Evolutionary conservation across 2,797 vertebrate genomes (phyloP).

Genomic region (Dallia pectoralis): DNA sequence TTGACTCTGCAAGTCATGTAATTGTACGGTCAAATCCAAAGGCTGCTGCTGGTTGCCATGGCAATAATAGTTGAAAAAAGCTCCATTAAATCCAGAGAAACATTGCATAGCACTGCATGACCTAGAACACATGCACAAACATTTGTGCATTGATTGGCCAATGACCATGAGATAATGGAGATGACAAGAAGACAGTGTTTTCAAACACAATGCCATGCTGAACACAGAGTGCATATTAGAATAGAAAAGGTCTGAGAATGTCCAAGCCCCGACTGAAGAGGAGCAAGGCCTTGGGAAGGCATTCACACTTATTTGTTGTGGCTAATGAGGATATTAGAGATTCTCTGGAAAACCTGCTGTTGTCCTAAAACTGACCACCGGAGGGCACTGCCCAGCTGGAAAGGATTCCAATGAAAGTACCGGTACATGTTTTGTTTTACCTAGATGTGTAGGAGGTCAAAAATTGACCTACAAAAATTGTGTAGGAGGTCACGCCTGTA

Average conservation of each 20-base stretch:
- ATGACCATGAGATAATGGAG: slow-evolving; percentile 50
- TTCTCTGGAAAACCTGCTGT: neutral
- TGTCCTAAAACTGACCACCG: neutral
- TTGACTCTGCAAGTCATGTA: neutral
- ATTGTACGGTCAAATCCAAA: slow-evolving; percentile 41
- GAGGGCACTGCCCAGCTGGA: neutral
- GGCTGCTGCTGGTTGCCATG: slow-evolving; percentile 51
- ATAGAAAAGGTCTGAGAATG: neutral
- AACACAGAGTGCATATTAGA: slow-evolving; percentile 36
- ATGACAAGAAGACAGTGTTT: slow-evolving; percentile 61
- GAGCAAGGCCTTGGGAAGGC: neutral
- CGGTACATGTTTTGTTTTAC: neutral
- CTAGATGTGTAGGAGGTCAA: neutral
- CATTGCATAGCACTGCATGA: slow-evolving; percentile 47
- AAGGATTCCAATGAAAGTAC: neutral
- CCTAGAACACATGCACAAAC: slow-evolving; percentile 63
- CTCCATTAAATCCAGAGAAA: slow-evolving; percentile 60
- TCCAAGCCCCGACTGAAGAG: neutral
- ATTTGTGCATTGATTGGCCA: slow-evolving; percentile 45
- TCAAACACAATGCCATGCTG: slow-evolving; percentile 70
- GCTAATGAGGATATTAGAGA: neutral
- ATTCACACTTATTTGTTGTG: neutral
- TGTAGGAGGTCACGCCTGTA: no score
- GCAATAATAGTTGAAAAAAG: slow-evolving; percentile 54
- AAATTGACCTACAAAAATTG: no score